Base-by-base conservation (phyloP, 2,113 vertebrate genomes). In the Micromys minutus region DNA sequence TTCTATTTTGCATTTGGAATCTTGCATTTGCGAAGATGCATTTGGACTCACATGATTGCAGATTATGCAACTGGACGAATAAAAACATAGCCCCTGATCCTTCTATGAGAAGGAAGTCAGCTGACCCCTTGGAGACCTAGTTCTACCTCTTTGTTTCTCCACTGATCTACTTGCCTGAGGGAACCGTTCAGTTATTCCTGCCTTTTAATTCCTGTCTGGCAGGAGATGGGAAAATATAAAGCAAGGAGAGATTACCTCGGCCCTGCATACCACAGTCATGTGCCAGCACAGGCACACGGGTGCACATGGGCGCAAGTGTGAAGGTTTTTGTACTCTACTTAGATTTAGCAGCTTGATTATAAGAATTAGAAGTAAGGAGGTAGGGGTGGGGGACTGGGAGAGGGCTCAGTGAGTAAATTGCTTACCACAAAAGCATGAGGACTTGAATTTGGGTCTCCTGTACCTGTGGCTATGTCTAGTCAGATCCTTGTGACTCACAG, bases 131-230 rank as follows among this genome's bases (percentile, higher is more conserved):
- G 11, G 94, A 95, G 92, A 67, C 80, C 2, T 1, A 89, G 89
- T 89, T 83, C 87, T 39, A 87, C 47, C 76, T 91, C 90, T 94
- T 94, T 88, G 88, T 95, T 95, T 97, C 88, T 55, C 67, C 22
- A 39, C 65, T 69, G 74, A 90, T 79, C 85, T 65, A 12, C 88
- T 95, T 90, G 94, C 97, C 96, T 90, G 88, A 90, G 95, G 94
- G 95, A 94, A 92, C 4, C 1, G 12, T 74, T 96, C 92, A 79
- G 86, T 69, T 88, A 31, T 75, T 89, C 57, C 69, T 96, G 93
- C 76, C 96, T 94, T 92, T 95, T 97, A 92, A 95, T 97, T 95
- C 91, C 75, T 80, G 79, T 61, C 94, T 94, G 75, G 52, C 83
- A 83, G 89, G 91, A 94, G 69, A 85, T 59, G 86, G 74, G 81